Evolutionary conservation across 1,140 invertebrate species (phyloP).

Genomic region (Gryllus bimaculatus): DNA sequence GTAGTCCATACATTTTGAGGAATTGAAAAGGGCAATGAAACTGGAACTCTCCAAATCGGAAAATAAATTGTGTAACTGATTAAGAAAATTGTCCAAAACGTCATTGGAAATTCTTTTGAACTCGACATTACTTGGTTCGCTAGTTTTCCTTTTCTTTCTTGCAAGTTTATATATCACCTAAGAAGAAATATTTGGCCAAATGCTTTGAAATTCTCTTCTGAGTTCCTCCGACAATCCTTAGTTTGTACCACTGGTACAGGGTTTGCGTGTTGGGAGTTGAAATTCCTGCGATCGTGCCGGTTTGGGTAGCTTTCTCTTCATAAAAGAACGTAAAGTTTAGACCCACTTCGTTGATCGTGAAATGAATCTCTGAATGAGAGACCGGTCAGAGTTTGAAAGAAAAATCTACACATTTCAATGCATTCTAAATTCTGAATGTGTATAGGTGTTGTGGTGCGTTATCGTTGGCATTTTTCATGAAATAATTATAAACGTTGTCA

Average conservation of each 20-base stretch:
- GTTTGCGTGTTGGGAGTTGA: too few relatives aligned
- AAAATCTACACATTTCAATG: too few relatives aligned
- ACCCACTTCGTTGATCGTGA: too few relatives aligned
- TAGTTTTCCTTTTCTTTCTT: not conserved
- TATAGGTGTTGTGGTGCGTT: too few relatives aligned
- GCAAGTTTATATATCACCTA: not conserved
- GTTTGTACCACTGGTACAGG: not conserved
- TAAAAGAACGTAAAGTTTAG: too few relatives aligned
- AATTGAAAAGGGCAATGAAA: not conserved
- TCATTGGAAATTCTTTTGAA: not conserved
- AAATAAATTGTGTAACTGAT: not conserved
- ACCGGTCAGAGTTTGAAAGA: too few relatives aligned
- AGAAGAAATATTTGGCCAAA: not conserved
- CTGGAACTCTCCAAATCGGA: not conserved
- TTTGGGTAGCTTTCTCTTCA: too few relatives aligned
- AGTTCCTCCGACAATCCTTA: not conserved
- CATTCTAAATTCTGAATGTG: too few relatives aligned
- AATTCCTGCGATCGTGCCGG: too few relatives aligned
- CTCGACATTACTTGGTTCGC: not conserved
- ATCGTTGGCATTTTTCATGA: too few relatives aligned
- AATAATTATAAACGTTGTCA: too few relatives aligned
- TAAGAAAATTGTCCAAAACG: not conserved
- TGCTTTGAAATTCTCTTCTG: not conserved
- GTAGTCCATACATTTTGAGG: conserved; percentile 1
- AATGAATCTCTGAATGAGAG: too few relatives aligned